A percentile compares a stretch with the other conserved stretches of the same genome.
phyloP scores from a whole-genome alignment of 2,797 vertebrate genomes.

The Picus viridis region DNA sequence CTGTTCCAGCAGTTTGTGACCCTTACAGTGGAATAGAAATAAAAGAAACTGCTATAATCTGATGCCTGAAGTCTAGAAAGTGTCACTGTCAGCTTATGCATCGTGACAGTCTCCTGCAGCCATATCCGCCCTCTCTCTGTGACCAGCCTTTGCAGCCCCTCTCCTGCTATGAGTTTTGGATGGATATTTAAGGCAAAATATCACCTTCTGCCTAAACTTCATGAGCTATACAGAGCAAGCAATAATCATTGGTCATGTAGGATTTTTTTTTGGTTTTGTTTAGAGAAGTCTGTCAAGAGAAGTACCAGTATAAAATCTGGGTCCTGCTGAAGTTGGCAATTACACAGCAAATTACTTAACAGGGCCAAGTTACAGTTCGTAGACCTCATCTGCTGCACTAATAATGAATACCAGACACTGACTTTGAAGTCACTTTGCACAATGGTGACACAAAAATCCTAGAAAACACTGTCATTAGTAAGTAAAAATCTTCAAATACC shows the following conservation, averaged over 20 bases:
- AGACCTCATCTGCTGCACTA: background rate
- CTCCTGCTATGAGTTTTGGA: background rate
- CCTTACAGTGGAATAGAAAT: background rate
- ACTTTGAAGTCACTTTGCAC: conserved; percentile 12
- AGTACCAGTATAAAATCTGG: background rate
- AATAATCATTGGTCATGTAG: background rate
- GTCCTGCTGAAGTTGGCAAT: background rate
- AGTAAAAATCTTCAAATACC: conserved; percentile 31
- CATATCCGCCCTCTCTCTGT: background rate
- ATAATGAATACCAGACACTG: conserved; percentile 33
- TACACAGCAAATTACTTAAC: background rate
- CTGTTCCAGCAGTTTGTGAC: too few relatives aligned
- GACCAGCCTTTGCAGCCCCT: background rate
- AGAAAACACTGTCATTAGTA: background rate
- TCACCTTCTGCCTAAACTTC: background rate
- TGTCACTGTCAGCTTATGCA: background rate
- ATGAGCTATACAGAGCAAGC: accelerated
- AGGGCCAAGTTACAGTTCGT: background rate
- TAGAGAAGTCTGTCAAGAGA: background rate
- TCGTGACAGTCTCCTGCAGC: background rate
- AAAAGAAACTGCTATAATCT: background rate
- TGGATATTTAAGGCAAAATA: background rate
- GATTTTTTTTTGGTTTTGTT: background rate
- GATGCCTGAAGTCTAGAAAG: background rate
- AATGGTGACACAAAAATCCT: background rate